Conservation (phyloP, 2,797 vertebrate genomes). For the Scarus forsteni region DNA sequence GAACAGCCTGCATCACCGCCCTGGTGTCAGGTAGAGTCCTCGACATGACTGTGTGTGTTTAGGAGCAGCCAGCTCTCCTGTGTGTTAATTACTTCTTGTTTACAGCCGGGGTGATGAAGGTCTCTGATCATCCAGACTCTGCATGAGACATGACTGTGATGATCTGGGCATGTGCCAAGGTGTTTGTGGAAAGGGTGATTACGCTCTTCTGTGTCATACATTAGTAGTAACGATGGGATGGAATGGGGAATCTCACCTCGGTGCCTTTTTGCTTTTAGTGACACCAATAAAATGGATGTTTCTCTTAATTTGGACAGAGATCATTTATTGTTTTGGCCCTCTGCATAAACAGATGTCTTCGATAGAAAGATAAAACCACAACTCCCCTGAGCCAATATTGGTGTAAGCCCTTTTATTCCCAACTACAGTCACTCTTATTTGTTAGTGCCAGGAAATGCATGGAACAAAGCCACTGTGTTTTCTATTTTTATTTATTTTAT, state of each 20-base stretch:
- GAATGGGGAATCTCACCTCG: background rate
- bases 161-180: constrained; percentile 33
- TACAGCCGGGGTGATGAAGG: constrained; percentile 44
- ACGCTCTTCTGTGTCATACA: constrained; percentile 25
- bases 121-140: constrained; percentile 27
- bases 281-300: background rate
- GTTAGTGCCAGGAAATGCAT: too few species aligned
- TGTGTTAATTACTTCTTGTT: constrained; percentile 59
- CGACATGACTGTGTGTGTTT: constrained; percentile 1
- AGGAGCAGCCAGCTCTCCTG: constrained; percentile 24
- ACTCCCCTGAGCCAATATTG: background rate
- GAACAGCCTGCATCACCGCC: constrained; percentile 22
- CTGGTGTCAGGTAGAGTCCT: constrained; percentile 34
- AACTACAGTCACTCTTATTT: too few species aligned
- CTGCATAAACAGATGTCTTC: background rate
- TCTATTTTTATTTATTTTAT: too few species aligned
- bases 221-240: background rate
- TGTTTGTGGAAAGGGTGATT: background rate
- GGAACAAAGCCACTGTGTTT: too few species aligned
- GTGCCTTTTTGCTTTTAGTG: constrained; percentile 4
- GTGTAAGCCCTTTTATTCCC: background rate
- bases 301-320: background rate
- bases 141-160: constrained; percentile 18
- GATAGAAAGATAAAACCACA: background rate
- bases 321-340: background rate